Evolutionary conservation across 2,797 vertebrate genomes (phyloP).

Genomic region (Ptychobarbus kaznakovi): DNA sequence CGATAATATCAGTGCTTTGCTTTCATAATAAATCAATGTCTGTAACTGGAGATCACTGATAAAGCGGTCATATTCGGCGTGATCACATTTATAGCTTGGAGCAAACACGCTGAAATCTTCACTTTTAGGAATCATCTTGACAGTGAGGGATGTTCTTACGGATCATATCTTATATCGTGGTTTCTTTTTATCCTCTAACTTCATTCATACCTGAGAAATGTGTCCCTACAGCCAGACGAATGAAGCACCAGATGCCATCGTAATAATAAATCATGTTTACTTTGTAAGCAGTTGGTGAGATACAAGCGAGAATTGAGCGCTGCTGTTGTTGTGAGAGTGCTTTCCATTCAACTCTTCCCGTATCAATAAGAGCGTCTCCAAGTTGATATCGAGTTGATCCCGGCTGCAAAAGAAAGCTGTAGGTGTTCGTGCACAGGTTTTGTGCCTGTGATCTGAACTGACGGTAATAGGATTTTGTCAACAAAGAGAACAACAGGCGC

Average conservation of each 20-base stretch:
- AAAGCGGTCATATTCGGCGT: not conserved
- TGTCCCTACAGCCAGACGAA: not conserved
- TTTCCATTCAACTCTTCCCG: constrained; percentile 15
- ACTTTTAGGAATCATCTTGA: not conserved
- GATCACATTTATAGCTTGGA: not conserved
- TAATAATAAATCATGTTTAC: constrained; percentile 10
- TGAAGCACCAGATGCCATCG: not conserved
- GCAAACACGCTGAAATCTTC: not conserved
- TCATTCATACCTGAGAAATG: constrained; percentile 8
- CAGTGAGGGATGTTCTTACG: not conserved
- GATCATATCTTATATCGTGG: not conserved
- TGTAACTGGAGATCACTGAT: constrained; percentile 6
- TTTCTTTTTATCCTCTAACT: constrained; percentile 2
- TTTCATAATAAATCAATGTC: constrained; percentile 6
- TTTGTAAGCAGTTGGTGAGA: not conserved
- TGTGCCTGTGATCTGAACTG: constrained; percentile 61
- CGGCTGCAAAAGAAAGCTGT: constrained; percentile 61
- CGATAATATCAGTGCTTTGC: constrained; percentile 5
- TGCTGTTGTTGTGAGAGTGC: not conserved
- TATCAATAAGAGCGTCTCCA: constrained; percentile 61
- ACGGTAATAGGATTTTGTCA: constrained; percentile 57
- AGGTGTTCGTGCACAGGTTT: constrained; percentile 55
- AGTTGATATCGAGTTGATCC: constrained; percentile 72
- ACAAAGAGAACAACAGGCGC: constrained; percentile 47
- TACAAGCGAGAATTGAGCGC: not conserved